phyloP scores from a whole-genome alignment of 2,113 vertebrate species.

The Gallinago media region DNA sequence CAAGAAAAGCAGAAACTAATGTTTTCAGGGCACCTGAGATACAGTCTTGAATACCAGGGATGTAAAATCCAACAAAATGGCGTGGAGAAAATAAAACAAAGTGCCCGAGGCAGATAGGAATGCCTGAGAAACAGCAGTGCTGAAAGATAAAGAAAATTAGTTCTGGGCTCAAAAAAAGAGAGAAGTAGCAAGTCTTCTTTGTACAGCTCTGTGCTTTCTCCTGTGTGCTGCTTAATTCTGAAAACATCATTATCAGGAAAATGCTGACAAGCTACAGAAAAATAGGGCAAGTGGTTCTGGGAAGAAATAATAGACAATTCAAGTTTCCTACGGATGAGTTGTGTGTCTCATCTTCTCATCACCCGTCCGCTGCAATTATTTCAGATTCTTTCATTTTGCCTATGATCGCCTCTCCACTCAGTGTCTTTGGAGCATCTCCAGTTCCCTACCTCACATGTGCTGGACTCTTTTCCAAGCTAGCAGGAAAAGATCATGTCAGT shows the following conservation, averaged over 20 bases:
- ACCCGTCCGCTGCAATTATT: neutral
- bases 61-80: neutral
- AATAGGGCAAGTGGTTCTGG: neutral
- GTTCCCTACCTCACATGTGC: neutral
- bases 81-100: neutral
- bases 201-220: neutral
- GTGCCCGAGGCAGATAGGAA: neutral
- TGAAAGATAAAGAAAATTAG: neutral
- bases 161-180: neutral
- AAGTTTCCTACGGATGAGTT: neutral
- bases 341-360: neutral
- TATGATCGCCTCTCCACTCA: accelerated
- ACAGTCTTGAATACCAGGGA: neutral
- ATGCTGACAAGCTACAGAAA: neutral
- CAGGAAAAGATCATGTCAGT: neutral
- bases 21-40: neutral
- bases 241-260: neutral
- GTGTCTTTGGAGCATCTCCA: neutral
- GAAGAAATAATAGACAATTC: neutral
- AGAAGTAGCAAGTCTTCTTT: neutral
- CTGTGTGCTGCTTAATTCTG: neutral
- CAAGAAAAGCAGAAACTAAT: neutral
- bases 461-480: neutral
- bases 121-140: neutral
- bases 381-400: neutral